These are phyloP conservation scores for Ramphastos sulfuratus DNA, from an alignment of 2,113 vertebrate genomes.

Conservation along the genomic window DNA sequence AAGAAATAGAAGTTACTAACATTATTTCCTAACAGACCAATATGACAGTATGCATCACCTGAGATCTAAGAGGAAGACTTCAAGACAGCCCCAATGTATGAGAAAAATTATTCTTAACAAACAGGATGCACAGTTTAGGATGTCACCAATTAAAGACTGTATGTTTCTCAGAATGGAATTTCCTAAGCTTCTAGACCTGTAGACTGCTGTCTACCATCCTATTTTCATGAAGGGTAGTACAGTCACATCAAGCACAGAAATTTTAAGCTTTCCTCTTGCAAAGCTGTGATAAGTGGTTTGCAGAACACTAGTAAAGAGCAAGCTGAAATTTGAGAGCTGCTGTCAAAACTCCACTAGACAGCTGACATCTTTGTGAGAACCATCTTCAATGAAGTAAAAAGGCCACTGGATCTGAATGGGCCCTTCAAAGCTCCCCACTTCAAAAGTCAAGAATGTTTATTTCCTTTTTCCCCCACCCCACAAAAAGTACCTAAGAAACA, in stretches of 20 bases:
- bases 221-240: not conserved
- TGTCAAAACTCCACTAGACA: not conserved
- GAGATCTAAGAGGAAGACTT: not conserved
- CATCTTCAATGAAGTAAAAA: not conserved
- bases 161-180: not conserved
- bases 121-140: not conserved
- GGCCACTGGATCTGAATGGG: not conserved
- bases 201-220: not conserved
- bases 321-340: not conserved
- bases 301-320: not conserved
- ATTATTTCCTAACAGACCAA: not conserved
- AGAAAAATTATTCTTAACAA: not conserved
- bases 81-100: not conserved
- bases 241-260: not conserved
- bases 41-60: not conserved
- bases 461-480: not conserved
- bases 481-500: not conserved
- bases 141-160: not conserved
- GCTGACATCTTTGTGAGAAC: not conserved
- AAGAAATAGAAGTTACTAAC: not conserved
- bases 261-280: not conserved
- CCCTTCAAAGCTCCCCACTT: not conserved
- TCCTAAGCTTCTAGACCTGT: not conserved
- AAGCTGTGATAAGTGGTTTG: not conserved
- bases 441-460: not conserved